These are phyloP conservation scores for Cheilosia grossa DNA, from an alignment of 2,888 invertebrate species.

Conservation along the genomic window DNA sequence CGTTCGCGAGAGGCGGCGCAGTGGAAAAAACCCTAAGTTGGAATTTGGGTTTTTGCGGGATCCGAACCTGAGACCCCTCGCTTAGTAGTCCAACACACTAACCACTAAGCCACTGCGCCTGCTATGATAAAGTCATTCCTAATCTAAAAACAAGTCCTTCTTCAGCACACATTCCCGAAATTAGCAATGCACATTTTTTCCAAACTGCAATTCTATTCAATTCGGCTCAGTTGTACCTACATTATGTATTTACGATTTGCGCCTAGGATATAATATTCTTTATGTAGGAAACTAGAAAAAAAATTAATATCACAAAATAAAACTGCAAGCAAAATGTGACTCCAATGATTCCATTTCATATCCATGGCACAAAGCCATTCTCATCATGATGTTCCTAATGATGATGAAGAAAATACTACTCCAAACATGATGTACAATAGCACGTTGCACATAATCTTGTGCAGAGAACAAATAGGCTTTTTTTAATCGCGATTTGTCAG, in stretches of 20 bases:
- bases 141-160: conserved; percentile 4
- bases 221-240: conserved; percentile 7
- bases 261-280: not conserved
- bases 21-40: no score
- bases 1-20: no score
- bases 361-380: conserved; percentile 61
- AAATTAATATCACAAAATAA: conserved; percentile 40
- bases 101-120: no score
- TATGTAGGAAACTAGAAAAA: conserved; percentile 26
- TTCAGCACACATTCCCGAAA: conserved; percentile 30
- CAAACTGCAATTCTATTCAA: conserved; percentile 21
- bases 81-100: no score
- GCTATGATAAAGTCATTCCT: not conserved
- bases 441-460: conserved; percentile 46
- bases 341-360: conserved; percentile 50
- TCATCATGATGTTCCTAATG: conserved; percentile 48
- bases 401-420: conserved; percentile 43
- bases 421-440: conserved; percentile 40
- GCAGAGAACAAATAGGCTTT: conserved; percentile 6
- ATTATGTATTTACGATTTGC: not conserved
- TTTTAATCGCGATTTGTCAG: conserved; percentile 25
- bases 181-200: conserved; percentile 50
- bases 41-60: no score
- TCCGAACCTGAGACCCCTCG: no score
- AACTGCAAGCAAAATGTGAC: conserved; percentile 17